Base-by-base conservation (phyloP, 2,888 invertebrate genomes). In the Folsomia candida region DNA sequence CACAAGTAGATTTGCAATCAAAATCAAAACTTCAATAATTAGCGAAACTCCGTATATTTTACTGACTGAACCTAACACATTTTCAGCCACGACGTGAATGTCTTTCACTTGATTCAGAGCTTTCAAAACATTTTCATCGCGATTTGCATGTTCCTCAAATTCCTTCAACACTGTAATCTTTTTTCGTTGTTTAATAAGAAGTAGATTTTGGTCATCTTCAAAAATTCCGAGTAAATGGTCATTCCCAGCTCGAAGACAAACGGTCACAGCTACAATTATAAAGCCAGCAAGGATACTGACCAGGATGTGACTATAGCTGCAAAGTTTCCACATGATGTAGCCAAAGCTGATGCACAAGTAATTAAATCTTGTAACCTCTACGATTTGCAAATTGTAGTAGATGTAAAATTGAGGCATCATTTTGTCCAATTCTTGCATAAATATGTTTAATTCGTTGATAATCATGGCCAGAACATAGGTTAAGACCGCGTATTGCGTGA, bases 11-110 rank as follows among this genome's bases (percentile, higher is more conserved):
- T 67, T 66, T 2, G 72, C 70, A 26, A 75, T 70, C 20, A 73
- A 25, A 27, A 78, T 73, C 0, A 75, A 37, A 11, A 74, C 74
- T 67, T 78, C 78, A 0, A 76, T 60, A 18, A 78, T 69, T 18
- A 78, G 65, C 0, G 75, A 72, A 2, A 74, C 51, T 2, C 76
- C 78, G 69, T 68, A 76, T 1, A 71, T 65, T 0, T 22, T n/a
- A 57, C 76, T 76, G 2, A 76, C 28, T 18, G 57, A 59, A 11
- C 51, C 29, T 0, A 62, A 63, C 1, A 75, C 26, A 24, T 78
- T 67, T 27, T 75, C 73, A 11, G 58, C 59, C 0, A 72, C 65
- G 6, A 66, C 22, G 14, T 64, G 63, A 11, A 73, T 60, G 14
- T 70, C 51, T 20, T 69, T 70, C 0, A 76, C 68, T 2, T 18